Evolutionary conservation across 2,888 invertebrate genomes (phyloP).

Genomic region (Rhaphigaster nebulosa): DNA sequence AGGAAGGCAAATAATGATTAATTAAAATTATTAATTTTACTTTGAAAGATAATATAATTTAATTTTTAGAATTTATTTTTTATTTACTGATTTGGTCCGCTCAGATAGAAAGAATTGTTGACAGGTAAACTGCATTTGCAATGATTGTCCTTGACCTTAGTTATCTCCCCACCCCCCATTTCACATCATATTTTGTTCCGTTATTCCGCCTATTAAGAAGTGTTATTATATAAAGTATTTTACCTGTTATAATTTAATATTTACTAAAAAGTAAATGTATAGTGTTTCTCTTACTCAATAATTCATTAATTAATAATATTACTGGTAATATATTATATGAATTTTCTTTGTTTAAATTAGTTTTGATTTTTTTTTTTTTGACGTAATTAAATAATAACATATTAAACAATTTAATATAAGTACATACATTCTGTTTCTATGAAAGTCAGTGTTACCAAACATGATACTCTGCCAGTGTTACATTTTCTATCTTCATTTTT

Average conservation of each 20-base stretch:
- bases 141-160: not conserved
- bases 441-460: no score
- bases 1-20: not conserved
- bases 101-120: not conserved
- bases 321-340: no score
- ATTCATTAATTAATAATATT: no score
- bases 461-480: no score
- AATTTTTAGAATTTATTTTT: not conserved
- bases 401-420: no score
- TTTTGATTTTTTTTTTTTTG: no score
- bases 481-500: no score
- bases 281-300: no score
- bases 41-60: not conserved
- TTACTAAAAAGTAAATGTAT: no score
- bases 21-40: not conserved
- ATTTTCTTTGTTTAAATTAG: no score
- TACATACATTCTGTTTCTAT: no score
- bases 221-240: not conserved
- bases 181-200: not conserved
- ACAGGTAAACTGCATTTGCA: conserved; percentile 25
- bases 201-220: not conserved
- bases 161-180: conserved; percentile 9
- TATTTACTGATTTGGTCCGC: not conserved
- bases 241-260: not conserved
- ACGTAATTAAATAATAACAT: no score